Conservation (phyloP, 2,113 vertebrate species). For the Callorhinus ursinus region DNA sequence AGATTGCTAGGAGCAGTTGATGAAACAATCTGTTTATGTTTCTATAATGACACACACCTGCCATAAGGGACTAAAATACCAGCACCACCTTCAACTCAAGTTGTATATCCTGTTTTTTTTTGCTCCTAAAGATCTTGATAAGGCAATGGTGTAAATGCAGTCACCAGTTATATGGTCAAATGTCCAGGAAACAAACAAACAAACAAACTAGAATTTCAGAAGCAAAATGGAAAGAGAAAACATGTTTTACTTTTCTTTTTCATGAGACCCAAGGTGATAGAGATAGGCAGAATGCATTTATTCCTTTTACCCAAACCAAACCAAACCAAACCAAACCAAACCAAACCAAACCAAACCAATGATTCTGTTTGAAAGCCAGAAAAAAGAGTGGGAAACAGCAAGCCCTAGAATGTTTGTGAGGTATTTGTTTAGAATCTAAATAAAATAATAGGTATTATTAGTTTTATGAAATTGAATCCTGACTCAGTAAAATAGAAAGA, state of each 20-base stretch:
- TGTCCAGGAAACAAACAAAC: background rate
- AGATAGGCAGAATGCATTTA: background rate
- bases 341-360: background rate
- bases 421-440: background rate
- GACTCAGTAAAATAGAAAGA: background rate
- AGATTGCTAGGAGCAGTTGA: background rate
- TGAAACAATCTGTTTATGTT: slow-evolving; percentile 16
- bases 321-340: background rate
- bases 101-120: background rate
- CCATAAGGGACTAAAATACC: background rate
- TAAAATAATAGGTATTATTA: slow-evolving; percentile 25
- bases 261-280: background rate
- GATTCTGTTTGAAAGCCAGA: background rate
- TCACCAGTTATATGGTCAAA: background rate
- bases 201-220: background rate
- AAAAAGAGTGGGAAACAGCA: background rate
- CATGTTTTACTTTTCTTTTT: background rate
- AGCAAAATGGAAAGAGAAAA: background rate
- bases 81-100: slow-evolving; percentile 9
- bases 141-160: background rate
- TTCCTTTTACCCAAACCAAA: background rate
- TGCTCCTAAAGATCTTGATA: background rate
- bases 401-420: background rate
- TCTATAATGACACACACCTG: background rate
- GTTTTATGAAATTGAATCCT: background rate